Evolutionary conservation across 2,113 vertebrate species (phyloP), one percentile per base, ranked within the genome.

Genomic region (Ictidomys tridecemlineatus): DNA sequence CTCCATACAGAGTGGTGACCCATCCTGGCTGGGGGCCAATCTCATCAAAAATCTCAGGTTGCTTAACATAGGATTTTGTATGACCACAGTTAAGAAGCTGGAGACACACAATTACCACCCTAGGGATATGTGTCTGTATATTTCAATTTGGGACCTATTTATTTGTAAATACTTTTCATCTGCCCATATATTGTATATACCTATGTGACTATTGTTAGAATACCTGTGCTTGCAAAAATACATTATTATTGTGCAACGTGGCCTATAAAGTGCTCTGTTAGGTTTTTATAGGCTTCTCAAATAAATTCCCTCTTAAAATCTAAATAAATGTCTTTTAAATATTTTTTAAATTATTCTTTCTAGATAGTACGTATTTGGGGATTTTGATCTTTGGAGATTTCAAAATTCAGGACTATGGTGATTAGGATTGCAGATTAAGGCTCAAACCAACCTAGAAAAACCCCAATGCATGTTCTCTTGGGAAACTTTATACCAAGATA

Each of bases 1-100:
- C n/a, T 51, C 13, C 14, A 22, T 30, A 45, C 7, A 0, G 22
- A 8, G 0, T 11, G 9, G n/a, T 17, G 13, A 4, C 30, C 37
- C 16, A 30, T 77, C 26, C 32, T 8, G 32, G 32, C 22, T 53
- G 39, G 39, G 22, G 42, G 26, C 30, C 8, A 4, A 30, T 3
- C 17, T 17, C 42, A 53, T 30, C 11, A 65, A 39, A 93, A 39
- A 10, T 70, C 42, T 39, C 65, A 24, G 34, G 11, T 18, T 65
- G 18, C 53, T 45, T 14, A 69, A 42, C 34, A 7, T 70, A 51
- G 20, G n/a, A 65, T 16, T 67, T 63, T 45, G 42, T 45, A 53
- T 34, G 58, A 53, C 28, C 32, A 67, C 58, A 93, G 28, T 34
- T 5, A 24, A 53, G 56, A 13, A 26, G 30, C 16, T 37, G 42